phyloP scores from a whole-genome alignment of 2,113 vertebrate genomes.

The Limanda limanda region DNA sequence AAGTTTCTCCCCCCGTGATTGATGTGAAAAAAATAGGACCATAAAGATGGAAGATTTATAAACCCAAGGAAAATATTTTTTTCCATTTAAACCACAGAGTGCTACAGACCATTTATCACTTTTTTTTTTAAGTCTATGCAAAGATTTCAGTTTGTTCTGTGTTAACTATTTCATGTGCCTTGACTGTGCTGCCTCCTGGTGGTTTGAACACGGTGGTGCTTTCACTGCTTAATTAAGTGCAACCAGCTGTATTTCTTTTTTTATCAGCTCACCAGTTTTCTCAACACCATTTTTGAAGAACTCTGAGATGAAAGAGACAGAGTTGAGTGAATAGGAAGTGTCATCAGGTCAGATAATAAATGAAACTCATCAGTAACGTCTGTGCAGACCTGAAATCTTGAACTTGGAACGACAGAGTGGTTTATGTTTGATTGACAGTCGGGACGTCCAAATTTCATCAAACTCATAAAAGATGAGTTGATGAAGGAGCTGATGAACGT shows the following conservation, averaged over 20 bases:
- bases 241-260: background rate
- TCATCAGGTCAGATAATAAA: background rate
- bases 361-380: background rate
- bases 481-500: too few species aligned
- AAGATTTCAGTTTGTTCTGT: conserved; percentile 2
- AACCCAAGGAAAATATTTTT: background rate
- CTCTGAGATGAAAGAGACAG: too few species aligned
- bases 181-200: conserved; percentile 61
- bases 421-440: background rate
- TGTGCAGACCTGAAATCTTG: background rate
- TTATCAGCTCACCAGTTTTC: background rate
- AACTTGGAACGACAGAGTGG: background rate
- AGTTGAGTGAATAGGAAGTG: too few species aligned
- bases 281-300: background rate
- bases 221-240: conserved; percentile 2
- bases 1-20: background rate
- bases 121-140: conserved; percentile 36
- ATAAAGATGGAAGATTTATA: too few species aligned
- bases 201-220: conserved; percentile 37
- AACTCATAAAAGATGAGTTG: background rate
- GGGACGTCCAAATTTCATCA: background rate
- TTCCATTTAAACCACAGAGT: background rate
- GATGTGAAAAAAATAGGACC: background rate
- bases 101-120: conserved; percentile 2
- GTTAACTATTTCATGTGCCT: conserved; percentile 63